phyloP scores from a whole-genome alignment of 2,888 invertebrate species.

The Pyrgus malvae region DNA sequence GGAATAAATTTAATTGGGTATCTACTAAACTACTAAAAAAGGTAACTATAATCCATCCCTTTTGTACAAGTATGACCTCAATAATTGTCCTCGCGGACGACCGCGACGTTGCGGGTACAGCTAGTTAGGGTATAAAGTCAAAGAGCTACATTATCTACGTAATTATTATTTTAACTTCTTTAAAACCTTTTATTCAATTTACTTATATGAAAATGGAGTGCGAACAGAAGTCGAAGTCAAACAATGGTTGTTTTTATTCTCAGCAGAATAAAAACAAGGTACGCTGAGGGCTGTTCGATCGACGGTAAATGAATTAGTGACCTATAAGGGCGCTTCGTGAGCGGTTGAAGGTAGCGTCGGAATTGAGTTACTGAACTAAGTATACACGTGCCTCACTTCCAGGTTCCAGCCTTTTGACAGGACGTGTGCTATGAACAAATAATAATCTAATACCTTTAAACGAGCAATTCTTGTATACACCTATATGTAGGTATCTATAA shows the following conservation, averaged over 20 bases:
- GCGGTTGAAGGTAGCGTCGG: not conserved
- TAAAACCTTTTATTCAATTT: not conserved
- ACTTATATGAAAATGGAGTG: not conserved
- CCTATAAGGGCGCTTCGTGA: not conserved
- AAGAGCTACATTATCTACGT: too few relatives aligned
- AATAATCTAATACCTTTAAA: too few relatives aligned
- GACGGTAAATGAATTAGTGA: not conserved
- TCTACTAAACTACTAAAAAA: too few relatives aligned
- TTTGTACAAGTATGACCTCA: too few relatives aligned
- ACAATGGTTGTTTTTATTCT: constrained; percentile 3
- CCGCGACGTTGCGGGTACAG: too few relatives aligned
- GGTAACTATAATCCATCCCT: too few relatives aligned
- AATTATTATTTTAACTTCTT: too few relatives aligned
- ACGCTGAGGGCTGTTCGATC: constrained; percentile 4
- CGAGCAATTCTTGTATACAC: too few relatives aligned
- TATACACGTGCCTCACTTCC: not conserved
- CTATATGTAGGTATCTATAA: too few relatives aligned
- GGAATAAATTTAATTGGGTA: too few relatives aligned
- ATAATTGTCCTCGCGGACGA: too few relatives aligned
- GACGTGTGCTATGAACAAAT: not conserved
- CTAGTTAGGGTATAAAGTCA: too few relatives aligned
- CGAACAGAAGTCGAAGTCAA: not conserved
- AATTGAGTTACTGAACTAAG: constrained; percentile 4
- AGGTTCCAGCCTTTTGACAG: not conserved
- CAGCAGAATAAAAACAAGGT: not conserved